Evolutionary conservation across 2,888 invertebrate genomes (phyloP), one percentile per base, ranked within the genome.

Genomic region (Andrena haemorrhoa): DNA sequence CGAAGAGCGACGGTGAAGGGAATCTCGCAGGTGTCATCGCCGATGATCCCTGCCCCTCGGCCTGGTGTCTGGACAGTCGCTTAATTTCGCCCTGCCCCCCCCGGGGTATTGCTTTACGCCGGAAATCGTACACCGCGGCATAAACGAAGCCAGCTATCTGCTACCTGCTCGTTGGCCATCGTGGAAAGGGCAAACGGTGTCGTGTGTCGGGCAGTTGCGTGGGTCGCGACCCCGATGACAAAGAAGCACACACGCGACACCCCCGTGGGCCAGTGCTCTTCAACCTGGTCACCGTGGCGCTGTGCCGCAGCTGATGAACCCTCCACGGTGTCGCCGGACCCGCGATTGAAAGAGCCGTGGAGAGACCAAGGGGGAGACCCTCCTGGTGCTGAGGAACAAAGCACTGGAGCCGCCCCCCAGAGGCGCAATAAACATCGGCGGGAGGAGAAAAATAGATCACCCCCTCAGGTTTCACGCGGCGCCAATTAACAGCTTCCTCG

Each of bases 141-240:
- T 56, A 70, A 74, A 66, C 75, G 86, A 89, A 88, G 88, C 89
- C 88, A 63, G 65, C 61, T 74, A 88, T 79, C 85, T 83, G 85
- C 77, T 76, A 76, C 35, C 75, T 51, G 49, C 64, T 63, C 49
- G 31, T 49, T 33, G 58, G 23, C 47, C 61, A 56, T 70, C n/a
- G 61, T 26, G 80, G 41, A 83, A 86, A 86, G 89, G 89, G 89
- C 83, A 89, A 89, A 73, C 82, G 88, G 88, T 89, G 86, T 88
- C 88, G 72, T 75, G 76, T 88, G 85, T 86, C 85, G 69, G 65
- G 56, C 56, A 56, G 77, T 75, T 75, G 69, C 64, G 53, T 83
- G 53, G 83, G 83, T 85, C 85, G 82, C 26, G 35, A 64, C 65
- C 64, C 56, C 84, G 80, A 64, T 76, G 86, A 64, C 76, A 75